A percentile compares a stretch with the other conserved stretches of the same genome.
Conservation (phyloP, 2,888 invertebrate genomes). For the Heliconius aoede region DNA sequence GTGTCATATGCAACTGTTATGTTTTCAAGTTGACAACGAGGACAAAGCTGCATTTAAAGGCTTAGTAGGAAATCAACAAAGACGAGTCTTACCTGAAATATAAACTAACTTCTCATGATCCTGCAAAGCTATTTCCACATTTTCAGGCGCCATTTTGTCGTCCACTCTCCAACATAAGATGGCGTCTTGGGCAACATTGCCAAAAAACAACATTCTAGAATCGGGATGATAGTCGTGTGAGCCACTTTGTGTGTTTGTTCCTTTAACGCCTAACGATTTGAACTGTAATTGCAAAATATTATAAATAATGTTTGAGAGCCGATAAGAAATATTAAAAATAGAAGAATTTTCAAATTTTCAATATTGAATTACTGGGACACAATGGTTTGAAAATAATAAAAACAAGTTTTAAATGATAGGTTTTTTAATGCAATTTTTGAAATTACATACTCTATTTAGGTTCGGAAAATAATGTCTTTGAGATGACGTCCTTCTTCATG, state of each 20-base stretch:
- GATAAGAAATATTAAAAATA: no score
- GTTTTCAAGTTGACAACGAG: no score
- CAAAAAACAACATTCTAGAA: conserved; percentile 86
- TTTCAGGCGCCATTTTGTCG: conserved; percentile 76
- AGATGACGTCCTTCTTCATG: no score
- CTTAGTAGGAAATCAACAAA: not conserved
- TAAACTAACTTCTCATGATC: conserved; percentile 87
- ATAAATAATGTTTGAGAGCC: not conserved
- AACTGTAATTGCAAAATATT: conserved; percentile 1
- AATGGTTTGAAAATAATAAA: no score
- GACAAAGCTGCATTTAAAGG: no score
- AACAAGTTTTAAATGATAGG: no score
- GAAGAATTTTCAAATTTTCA: no score
- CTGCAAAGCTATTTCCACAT: conserved; percentile 83
- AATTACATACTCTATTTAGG: no score
- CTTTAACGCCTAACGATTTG: conserved; percentile 80
- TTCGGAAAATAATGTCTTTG: no score
- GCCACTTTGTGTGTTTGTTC: conserved; percentile 84
- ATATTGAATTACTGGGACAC: no score
- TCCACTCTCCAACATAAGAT: conserved; percentile 90
- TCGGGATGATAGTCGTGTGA: conserved; percentile 86
- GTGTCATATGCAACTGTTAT: no score
- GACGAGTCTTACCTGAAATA: conserved; percentile 76
- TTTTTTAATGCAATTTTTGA: no score
- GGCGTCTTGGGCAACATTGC: conserved; percentile 88